Conservation (phyloP, 2,797 vertebrate genomes). For the Cygnus olor region DNA sequence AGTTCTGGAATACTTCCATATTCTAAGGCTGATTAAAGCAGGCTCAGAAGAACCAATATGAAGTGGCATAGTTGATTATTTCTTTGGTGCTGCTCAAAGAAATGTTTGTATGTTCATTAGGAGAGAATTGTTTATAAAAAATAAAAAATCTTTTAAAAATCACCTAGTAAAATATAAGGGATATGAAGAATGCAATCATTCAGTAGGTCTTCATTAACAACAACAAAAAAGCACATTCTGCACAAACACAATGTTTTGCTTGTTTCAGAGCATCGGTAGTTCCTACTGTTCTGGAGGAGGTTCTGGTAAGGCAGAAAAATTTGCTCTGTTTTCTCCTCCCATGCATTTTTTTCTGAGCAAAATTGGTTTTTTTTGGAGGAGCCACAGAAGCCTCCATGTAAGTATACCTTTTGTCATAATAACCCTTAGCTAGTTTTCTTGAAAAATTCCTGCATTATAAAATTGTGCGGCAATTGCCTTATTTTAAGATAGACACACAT, state of each 20-base stretch:
- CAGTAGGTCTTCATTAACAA: background rate
- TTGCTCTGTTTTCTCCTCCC: background rate
- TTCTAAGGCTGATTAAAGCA: background rate
- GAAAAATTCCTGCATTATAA: background rate
- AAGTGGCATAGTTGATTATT: background rate
- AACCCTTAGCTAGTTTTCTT: background rate
- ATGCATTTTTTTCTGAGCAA: background rate
- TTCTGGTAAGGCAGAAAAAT: background rate
- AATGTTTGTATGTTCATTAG: background rate
- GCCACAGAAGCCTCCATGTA: background rate
- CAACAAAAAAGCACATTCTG: background rate
- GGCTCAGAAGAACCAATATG: background rate
- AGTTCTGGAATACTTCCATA: background rate
- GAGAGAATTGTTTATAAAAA: background rate
- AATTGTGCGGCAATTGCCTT: background rate
- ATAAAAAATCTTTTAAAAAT: background rate
- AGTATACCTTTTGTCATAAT: background rate
- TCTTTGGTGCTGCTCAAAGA: background rate
- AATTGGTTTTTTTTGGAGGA: background rate
- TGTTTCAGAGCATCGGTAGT: background rate
- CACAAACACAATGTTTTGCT: background rate
- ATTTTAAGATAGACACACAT: background rate
- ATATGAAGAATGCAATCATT: background rate
- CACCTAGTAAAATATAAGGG: background rate
- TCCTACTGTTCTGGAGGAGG: background rate